These are phyloP conservation scores for Nannoperca australis DNA, from an alignment of 2,797 vertebrate genomes.

Conservation along the genomic window DNA sequence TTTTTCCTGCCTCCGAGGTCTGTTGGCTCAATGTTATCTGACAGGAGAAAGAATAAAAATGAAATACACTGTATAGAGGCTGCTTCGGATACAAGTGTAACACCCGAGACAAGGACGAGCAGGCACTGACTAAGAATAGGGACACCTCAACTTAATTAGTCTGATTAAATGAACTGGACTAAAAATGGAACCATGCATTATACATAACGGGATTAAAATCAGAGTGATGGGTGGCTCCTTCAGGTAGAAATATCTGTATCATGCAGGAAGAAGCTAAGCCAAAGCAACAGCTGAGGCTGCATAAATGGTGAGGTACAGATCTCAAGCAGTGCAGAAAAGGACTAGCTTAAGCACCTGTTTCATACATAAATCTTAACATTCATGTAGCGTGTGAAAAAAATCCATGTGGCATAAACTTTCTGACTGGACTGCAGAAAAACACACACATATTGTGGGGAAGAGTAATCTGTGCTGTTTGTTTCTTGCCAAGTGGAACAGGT, in stretches of 20 bases:
- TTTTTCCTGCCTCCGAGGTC: slow-evolving; percentile 38
- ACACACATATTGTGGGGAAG: slow-evolving; percentile 31
- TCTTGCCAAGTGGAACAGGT: slow-evolving; percentile 74
- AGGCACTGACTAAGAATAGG: slow-evolving; percentile 53
- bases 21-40: slow-evolving; percentile 28
- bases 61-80: slow-evolving; percentile 2
- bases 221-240: slow-evolving; percentile 35
- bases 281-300: slow-evolving; percentile 28
- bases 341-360: slow-evolving; percentile 29
- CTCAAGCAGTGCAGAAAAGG: slow-evolving; percentile 14
- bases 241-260: slow-evolving; percentile 31
- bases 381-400: slow-evolving; percentile 4
- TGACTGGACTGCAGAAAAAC: slow-evolving; percentile 22
- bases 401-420: neutral
- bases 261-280: slow-evolving; percentile 12
- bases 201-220: slow-evolving; percentile 52
- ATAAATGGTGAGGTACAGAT: neutral
- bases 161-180: slow-evolving; percentile 60
- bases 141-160: slow-evolving; percentile 59
- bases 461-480: slow-evolving; percentile 60
- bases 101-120: slow-evolving; percentile 32
- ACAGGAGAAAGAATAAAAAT: slow-evolving; percentile 19
- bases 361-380: slow-evolving; percentile 13
- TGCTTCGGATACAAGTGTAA: slow-evolving; percentile 4
- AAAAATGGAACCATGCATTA: slow-evolving; percentile 70